phyloP scores from a whole-genome alignment of 2,797 vertebrate genomes.

The Tamandua tetradactyla region DNA sequence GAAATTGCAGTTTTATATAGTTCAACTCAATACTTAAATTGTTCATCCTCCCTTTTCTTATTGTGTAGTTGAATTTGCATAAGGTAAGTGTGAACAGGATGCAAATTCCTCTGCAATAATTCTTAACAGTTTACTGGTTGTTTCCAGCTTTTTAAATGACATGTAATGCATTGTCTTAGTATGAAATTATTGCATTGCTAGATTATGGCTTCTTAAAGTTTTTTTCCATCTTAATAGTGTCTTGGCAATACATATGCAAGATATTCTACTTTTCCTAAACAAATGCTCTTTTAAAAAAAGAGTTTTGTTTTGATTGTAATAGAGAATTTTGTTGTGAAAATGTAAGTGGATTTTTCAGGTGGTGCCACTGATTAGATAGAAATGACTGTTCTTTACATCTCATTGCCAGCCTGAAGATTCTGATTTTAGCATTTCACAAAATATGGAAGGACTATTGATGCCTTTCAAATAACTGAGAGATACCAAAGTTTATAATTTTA shows the following conservation, averaged over 20 bases:
- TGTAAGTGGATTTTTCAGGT: background rate
- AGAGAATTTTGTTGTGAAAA: conserved; percentile 34
- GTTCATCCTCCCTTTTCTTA: background rate
- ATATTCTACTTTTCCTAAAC: conserved; percentile 8
- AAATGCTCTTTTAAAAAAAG: background rate
- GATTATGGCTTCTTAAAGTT: background rate
- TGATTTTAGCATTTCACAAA: background rate
- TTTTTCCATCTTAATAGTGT: background rate
- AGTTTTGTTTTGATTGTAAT: conserved; percentile 14
- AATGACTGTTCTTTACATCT: background rate
- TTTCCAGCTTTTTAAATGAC: conserved; percentile 22
- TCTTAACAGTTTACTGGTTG: background rate
- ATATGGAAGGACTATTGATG: background rate
- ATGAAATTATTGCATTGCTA: background rate
- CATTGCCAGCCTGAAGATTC: background rate
- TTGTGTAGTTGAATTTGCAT: conserved; percentile 13
- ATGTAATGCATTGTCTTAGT: conserved; percentile 4
- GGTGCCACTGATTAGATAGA: background rate
- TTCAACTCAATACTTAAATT: background rate
- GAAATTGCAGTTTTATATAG: background rate
- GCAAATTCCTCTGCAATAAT: background rate
- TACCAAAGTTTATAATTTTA: background rate
- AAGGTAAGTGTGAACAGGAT: background rate
- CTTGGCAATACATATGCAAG: background rate
- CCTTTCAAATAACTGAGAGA: conserved; percentile 1